Evolutionary conservation across 2,888 invertebrate species (phyloP).

Genomic region (Rhorus exstirpatorius): DNA sequence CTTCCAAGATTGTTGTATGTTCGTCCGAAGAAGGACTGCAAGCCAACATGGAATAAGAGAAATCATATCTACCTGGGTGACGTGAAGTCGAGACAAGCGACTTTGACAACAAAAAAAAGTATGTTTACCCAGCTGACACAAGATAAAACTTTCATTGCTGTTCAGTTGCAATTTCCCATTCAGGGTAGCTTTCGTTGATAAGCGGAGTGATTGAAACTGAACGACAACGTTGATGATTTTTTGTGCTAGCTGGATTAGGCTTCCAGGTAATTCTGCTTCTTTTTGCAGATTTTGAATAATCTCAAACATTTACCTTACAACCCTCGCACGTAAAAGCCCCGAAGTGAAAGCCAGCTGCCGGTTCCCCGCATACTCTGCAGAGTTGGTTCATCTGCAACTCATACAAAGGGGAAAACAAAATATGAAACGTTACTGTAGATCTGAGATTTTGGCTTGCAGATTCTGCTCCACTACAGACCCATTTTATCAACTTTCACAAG

Average conservation of each 20-base stretch:
- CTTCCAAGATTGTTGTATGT: slow-evolving; percentile 96
- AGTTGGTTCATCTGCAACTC: slow-evolving; percentile 84
- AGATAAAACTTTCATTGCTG: not conserved
- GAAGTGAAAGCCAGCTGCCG: slow-evolving; percentile 84
- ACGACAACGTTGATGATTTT: not conserved
- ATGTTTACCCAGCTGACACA: not conserved
- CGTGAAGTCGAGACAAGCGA: not conserved
- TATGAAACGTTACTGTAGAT: not conserved
- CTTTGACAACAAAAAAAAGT: not conserved
- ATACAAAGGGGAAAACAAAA: slow-evolving; percentile 42
- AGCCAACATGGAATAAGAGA: slow-evolving; percentile 80
- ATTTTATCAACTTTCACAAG: too few relatives aligned
- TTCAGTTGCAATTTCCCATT: not conserved
- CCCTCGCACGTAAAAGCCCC: slow-evolving; percentile 84
- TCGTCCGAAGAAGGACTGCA: slow-evolving; percentile 96
- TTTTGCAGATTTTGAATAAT: not conserved
- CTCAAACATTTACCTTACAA: slow-evolving; percentile 80
- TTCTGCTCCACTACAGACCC: too few relatives aligned
- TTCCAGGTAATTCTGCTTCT: not conserved
- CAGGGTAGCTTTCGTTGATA: not conserved
- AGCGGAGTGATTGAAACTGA: not conserved
- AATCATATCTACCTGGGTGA: slow-evolving; percentile 39
- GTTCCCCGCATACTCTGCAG: slow-evolving; percentile 84
- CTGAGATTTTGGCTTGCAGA: too few relatives aligned
- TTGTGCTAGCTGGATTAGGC: not conserved